phyloP scores from a whole-genome alignment of 2,113 vertebrate genomes.

The Microcebus ravelobensis region DNA sequence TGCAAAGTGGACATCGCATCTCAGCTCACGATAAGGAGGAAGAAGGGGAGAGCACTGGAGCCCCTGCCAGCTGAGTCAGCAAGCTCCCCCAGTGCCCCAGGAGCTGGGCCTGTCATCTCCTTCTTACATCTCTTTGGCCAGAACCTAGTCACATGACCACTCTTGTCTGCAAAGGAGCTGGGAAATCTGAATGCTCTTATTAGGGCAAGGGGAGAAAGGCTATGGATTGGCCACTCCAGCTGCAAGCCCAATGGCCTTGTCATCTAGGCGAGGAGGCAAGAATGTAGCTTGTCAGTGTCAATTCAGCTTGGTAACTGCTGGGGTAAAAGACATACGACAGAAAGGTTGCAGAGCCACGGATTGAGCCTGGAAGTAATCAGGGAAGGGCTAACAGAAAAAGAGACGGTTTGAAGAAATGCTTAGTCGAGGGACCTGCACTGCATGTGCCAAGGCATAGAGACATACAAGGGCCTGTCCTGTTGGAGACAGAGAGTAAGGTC shows the following conservation, averaged over 20 bases:
- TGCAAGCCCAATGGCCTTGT: background rate
- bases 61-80: background rate
- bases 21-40: background rate
- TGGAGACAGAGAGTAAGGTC: background rate
- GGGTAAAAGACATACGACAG: background rate
- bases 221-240: background rate
- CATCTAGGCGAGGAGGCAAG: background rate
- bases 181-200: background rate
- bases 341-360: background rate
- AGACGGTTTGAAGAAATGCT: background rate
- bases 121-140: background rate
- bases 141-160: background rate
- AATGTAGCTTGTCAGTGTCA: background rate
- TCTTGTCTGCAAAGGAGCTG: background rate
- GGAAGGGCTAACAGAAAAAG: background rate
- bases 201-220: background rate
- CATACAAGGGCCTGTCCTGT: background rate
- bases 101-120: background rate
- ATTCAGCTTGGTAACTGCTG: background rate
- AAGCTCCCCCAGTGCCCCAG: background rate
- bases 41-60: background rate
- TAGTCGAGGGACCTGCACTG: background rate
- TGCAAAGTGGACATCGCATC: background rate
- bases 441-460: background rate
- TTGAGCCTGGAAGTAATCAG: background rate